These are phyloP conservation scores for Bucco capensis DNA, from an alignment of 2,113 vertebrate species.

Conservation along the genomic window DNA sequence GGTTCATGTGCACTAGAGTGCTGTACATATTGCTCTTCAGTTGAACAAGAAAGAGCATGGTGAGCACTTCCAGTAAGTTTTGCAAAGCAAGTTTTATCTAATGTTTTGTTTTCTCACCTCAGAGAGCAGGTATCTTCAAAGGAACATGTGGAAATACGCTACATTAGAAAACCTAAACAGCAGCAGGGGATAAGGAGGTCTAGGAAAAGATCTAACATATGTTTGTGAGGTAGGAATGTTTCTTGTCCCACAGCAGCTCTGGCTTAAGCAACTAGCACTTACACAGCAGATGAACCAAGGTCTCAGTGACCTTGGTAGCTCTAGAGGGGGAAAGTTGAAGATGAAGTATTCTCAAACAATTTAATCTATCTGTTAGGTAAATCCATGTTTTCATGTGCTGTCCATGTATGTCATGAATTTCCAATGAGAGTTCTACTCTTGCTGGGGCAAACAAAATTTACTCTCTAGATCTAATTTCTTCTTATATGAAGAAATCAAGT, in stretches of 20 bases:
- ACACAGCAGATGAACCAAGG: conserved; percentile 26
- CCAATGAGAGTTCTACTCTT: neutral
- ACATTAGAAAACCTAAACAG: neutral
- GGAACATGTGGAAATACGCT: neutral
- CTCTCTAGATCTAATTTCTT: neutral
- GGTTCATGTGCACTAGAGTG: neutral
- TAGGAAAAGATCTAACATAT: neutral
- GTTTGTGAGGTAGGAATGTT: neutral
- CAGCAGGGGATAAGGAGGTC: neutral
- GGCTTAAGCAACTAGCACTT: neutral
- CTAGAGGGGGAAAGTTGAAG: conserved; percentile 3
- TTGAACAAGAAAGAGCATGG: neutral
- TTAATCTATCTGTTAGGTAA: conserved; percentile 13
- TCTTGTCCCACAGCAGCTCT: neutral
- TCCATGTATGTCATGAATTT: neutral
- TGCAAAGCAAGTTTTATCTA: neutral
- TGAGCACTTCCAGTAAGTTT: neutral
- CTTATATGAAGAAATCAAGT: neutral
- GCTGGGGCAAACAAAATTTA: neutral
- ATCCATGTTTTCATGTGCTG: neutral
- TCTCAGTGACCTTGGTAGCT: conserved; percentile 20
- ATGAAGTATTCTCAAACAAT: conserved; percentile 25
- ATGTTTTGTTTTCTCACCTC: neutral
- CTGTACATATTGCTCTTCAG: neutral
- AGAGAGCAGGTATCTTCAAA: neutral